Evolutionary conservation across 2,113 vertebrate species (phyloP).

Genomic region (Pionites leucogaster): DNA sequence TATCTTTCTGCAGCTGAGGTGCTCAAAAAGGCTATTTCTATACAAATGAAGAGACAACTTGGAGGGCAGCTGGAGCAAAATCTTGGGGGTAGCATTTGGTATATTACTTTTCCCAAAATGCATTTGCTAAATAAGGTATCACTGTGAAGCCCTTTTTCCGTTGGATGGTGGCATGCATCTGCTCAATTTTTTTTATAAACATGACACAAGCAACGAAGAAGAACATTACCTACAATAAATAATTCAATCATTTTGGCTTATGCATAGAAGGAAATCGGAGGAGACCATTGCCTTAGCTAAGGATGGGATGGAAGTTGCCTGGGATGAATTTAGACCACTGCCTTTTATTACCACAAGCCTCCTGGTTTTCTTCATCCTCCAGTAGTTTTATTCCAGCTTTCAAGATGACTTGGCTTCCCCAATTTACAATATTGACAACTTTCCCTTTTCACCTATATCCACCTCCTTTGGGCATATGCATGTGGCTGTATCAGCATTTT

Average conservation of each 20-base stretch:
- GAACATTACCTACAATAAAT: background rate
- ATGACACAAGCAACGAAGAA: background rate
- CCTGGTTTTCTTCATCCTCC: background rate
- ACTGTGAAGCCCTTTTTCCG: background rate
- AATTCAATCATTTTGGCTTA: background rate
- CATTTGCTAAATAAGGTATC: background rate
- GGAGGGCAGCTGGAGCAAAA: background rate
- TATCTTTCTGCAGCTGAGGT: background rate
- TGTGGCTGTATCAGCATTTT: background rate
- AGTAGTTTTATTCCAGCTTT: background rate
- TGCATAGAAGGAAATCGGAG: background rate
- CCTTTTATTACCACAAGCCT: background rate
- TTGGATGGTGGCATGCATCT: background rate
- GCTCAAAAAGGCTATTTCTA: background rate
- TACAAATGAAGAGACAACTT: background rate
- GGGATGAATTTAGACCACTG: background rate
- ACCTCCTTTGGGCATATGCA: rapidly evolving
- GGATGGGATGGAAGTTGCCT: background rate
- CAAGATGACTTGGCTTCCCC: background rate
- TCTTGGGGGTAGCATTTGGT: background rate
- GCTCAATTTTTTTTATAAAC: background rate
- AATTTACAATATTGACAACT: background rate
- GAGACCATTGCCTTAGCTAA: background rate
- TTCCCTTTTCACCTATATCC: background rate
- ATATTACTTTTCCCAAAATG: background rate